Evolutionary conservation across 2,797 vertebrate species (phyloP), one percentile per base, ranked within the genome.

Genomic region (Tapirus indicus): DNA sequence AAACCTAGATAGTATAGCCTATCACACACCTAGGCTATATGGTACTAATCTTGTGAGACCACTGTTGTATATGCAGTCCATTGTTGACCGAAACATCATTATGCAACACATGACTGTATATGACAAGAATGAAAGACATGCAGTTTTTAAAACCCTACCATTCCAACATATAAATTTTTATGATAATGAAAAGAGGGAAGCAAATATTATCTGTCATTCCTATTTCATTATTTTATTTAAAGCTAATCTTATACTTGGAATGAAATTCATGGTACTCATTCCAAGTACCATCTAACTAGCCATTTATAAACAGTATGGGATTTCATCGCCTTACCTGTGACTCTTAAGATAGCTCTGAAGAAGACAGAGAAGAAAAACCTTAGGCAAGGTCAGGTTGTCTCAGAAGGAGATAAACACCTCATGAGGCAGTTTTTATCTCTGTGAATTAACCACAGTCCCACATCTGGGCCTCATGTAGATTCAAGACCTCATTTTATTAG

Each of bases 181-280:
- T 78, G 54, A 38, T 41, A 38, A 47, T 32, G 12, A 74, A 84
- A 86, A 68, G 21, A 84, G 12, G 38, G 44, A 87, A 66, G 20
- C 25, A 84, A 49, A 25, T 64, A 80, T 18, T 69, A 54, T 21
- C 44, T 75, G 4, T 84, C 41, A 68, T 80, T 84, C 1, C 32
- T 72, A 41, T 52, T 84, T 89, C 14, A 35, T 92, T 92, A 49
- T n/a, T 71, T 92, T 92, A 49, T 38, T 71, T 85, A 54, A 56
- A 35, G 5, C 56, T 56, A 44, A 3, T 38, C 44, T 83, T 56
- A 25, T 27, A 60, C 75, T 85, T 90, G 66, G 56, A 56, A 74
- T 54, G 49, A 78, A 91, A 78, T 62, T 95, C 47, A 47, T 47
- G 47, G 47, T 47, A 47, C 47, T 47, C 47, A 47, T 47, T 47